Evolutionary conservation across 2,888 invertebrate genomes (phyloP), one percentile per base, ranked within the genome.

Genomic region (Steinernema hermaphroditum): DNA sequence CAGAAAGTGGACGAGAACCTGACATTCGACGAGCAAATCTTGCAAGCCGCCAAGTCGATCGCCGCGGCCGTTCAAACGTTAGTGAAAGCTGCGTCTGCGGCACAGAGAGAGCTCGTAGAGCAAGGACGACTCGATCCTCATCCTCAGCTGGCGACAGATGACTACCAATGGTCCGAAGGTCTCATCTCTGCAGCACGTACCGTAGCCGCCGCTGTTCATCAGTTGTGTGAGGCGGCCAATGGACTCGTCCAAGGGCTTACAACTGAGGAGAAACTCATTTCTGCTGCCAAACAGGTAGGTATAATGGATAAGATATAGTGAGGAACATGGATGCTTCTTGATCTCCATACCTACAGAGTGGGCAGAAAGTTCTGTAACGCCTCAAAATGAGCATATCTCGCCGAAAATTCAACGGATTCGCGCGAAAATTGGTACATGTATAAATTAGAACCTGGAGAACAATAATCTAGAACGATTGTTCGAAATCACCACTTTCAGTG

Each of bases 11-110:
- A 95, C 87, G 94, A 96, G 87, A 93, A 91, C 78, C 91, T 97
- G 89, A 95, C 95, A 89, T 98, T 98, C 88, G 98, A 99, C 87
- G 97, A 96, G 89, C 96, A 97, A 92, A 98, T 98, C 82, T 89
- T 98, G 84, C 95, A 96, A 87, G 97, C 97, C 0, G 97, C 97
- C 49, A 96, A 96, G 89, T 94, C 94, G 1, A 97, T 98, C 82
- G 74, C 96, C 80, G 92, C 94, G 0, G 98, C 98, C 0, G 97
- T 97, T 0, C 94, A 96, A 0, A 96, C 96, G 0, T 89, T 98
- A 2, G 94, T 98, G 29, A 92, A 96, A 83, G 96, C 97, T 0
- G 97, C 98, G 0, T 94, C 94, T 73, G 93, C 94, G 4, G 97
- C 98, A 0, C 98, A 98, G 88, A 89, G 94, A 75, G 98, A 98